Evolutionary conservation across 1,140 invertebrate species (phyloP).

Genomic region (Heliconius himera): DNA sequence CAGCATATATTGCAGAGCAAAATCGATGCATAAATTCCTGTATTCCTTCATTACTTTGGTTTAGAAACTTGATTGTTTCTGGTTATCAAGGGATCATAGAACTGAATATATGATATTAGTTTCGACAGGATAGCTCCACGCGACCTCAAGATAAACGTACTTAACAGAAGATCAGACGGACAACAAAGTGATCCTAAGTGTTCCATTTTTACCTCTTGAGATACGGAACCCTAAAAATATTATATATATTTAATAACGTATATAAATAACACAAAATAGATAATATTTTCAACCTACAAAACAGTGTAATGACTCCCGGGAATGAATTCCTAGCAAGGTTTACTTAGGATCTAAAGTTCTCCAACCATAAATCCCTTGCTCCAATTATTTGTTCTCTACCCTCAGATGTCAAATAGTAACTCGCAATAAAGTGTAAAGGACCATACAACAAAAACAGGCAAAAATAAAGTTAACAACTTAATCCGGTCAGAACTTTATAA

Average conservation of each 20-base stretch:
- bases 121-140: no score
- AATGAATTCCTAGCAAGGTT: slow-evolving; percentile 62
- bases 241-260: background rate
- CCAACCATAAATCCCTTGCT: slow-evolving; percentile 63
- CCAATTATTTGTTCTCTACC: slow-evolving; percentile 67
- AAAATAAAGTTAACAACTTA: slow-evolving; percentile 23
- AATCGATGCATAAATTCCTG: no score
- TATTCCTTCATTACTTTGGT: no score
- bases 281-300: slow-evolving; percentile 20
- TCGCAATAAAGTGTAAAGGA: slow-evolving; percentile 31
- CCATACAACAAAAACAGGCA: slow-evolving; percentile 35
- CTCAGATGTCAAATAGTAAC: slow-evolving; percentile 48
- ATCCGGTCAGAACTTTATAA: background rate
- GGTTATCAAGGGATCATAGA: no score
- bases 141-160: no score
- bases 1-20: no score
- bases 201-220: no score
- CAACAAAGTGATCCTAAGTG: no score
- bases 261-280: background rate
- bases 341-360: slow-evolving; percentile 69
- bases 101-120: no score
- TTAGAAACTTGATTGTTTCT: no score
- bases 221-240: no score
- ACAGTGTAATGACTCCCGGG: slow-evolving; percentile 30
- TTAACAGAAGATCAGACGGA: no score